Conservation (phyloP, 2,888 invertebrate species). For the Lycia hirtaria region DNA sequence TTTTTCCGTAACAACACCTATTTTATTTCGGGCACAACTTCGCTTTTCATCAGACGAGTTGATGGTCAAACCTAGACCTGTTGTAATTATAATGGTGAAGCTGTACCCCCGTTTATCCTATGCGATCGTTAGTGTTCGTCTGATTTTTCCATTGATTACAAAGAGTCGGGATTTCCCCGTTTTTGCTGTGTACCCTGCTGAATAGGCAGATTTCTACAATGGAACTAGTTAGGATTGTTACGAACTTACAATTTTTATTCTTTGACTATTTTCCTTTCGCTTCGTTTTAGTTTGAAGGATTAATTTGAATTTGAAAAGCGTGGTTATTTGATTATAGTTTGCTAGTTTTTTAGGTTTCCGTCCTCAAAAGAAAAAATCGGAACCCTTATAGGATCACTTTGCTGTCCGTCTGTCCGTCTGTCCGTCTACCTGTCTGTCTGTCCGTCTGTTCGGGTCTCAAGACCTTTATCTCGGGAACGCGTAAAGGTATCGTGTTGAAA, state of each 20-base stretch:
- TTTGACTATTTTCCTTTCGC: slow-evolving; percentile 30
- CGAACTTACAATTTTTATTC: slow-evolving; percentile 36
- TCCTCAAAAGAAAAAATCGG: too few relatives aligned
- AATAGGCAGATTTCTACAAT: slow-evolving; percentile 45
- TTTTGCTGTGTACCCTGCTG: slow-evolving; percentile 39
- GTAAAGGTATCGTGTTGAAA: too few relatives aligned
- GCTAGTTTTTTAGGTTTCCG: background rate
- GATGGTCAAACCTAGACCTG: too few relatives aligned
- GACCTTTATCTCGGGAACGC: too few relatives aligned
- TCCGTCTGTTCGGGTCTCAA: too few relatives aligned
- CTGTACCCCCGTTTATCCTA: slow-evolving; percentile 28
- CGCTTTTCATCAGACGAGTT: too few relatives aligned
- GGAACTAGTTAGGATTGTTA: slow-evolving; percentile 40
- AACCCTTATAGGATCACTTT: too few relatives aligned
- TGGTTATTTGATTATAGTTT: background rate
- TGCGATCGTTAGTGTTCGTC: slow-evolving; percentile 38
- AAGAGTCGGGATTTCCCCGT: slow-evolving; percentile 35
- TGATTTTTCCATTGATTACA: slow-evolving; percentile 45
- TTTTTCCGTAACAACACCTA: too few relatives aligned
- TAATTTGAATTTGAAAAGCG: slow-evolving; percentile 1
- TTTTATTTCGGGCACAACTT: too few relatives aligned
- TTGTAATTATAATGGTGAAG: slow-evolving; percentile 2
- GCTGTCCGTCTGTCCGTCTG: too few relatives aligned
- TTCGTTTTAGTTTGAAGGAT: slow-evolving; percentile 6
- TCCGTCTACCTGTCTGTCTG: too few relatives aligned